Percentiles rank a stretch among this genome's conserved stretches.
Evolutionary conservation across 1,140 invertebrate genomes (phyloP).

Genomic region (Dinoponera quadriceps): DNA sequence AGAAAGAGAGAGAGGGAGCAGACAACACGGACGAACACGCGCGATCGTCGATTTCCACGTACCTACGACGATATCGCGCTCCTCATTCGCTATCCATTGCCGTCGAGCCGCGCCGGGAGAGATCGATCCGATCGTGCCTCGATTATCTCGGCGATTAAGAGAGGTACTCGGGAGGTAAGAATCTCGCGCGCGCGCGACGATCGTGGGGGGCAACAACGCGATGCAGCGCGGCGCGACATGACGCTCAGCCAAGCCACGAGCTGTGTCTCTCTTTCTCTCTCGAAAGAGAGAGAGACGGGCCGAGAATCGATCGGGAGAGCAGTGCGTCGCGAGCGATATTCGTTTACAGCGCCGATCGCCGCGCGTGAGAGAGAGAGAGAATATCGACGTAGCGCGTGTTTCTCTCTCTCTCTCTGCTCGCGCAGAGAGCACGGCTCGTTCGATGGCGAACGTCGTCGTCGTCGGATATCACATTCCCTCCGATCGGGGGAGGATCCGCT

Average conservation of each 20-base stretch:
- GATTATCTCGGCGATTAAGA: constrained; percentile 5
- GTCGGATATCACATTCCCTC: too few species aligned
- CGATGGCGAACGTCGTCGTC: too few species aligned
- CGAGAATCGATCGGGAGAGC: not conserved
- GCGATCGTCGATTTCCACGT: not conserved
- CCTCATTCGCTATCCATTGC: too few species aligned
- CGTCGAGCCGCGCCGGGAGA: not conserved
- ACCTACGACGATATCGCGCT: too few species aligned
- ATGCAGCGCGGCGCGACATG: not conserved
- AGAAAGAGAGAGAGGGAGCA: constrained; percentile 1
- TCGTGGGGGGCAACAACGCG: too few species aligned
- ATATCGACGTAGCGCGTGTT: not conserved
- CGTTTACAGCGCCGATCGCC: not conserved
- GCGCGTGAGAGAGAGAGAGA: not conserved
- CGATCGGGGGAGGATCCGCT: too few species aligned
- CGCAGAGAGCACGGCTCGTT: too few species aligned
- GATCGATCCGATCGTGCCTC: constrained; percentile 3
- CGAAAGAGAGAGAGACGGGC: not conserved
- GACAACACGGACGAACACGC: not conserved
- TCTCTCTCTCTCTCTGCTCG: too few species aligned
- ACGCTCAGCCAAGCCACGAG: not conserved
- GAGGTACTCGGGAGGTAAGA: not conserved
- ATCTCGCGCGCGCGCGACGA: not conserved
- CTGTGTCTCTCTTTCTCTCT: too few species aligned
- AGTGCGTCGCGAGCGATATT: not conserved